Conservation (phyloP, 2,888 invertebrate species). For the Daptonema setosum region DNA sequence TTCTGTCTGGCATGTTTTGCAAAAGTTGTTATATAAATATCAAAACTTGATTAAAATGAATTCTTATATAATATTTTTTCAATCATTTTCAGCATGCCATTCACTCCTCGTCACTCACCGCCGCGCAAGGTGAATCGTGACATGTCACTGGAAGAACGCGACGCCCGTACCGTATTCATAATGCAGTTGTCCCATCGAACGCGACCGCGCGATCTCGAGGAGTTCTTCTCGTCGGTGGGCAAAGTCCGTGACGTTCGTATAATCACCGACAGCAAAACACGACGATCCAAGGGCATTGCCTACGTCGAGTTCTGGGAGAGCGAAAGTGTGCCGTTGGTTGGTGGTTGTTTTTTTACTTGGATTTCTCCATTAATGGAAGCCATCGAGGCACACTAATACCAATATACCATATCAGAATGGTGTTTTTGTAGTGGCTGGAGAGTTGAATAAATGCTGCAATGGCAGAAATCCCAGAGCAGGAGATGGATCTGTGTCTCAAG, state of each 20-base stretch:
- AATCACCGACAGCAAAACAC: conserved; percentile 93
- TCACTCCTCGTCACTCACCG: conserved; percentile 21
- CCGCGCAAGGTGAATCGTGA: conserved; percentile 18
- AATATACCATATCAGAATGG: too few relatives aligned
- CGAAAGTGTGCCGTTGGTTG: conserved; percentile 77
- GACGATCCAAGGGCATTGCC: conserved; percentile 95
- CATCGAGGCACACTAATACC: too few relatives aligned
- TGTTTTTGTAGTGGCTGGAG: too few relatives aligned
- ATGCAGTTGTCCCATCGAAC: conserved; percentile 86
- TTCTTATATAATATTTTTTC: too few relatives aligned
- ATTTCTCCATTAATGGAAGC: too few relatives aligned
- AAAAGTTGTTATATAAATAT: too few relatives aligned
- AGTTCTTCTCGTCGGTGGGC: conserved; percentile 94
- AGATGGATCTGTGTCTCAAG: too few relatives aligned
- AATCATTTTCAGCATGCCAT: conserved; percentile 25
- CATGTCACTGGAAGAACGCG: conserved; percentile 81
- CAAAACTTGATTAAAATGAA: too few relatives aligned
- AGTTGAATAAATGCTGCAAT: too few relatives aligned
- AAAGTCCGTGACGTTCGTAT: conserved; percentile 84
- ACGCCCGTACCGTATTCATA: conserved; percentile 93
- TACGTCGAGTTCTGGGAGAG: conserved; percentile 97
- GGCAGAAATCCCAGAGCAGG: too few relatives aligned
- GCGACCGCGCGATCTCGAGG: conserved; percentile 70
- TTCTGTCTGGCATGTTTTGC: too few relatives aligned
- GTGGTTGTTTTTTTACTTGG: too few relatives aligned